Conservation (phyloP, 2,113 vertebrate genomes). For the Apeltes quadracus region DNA sequence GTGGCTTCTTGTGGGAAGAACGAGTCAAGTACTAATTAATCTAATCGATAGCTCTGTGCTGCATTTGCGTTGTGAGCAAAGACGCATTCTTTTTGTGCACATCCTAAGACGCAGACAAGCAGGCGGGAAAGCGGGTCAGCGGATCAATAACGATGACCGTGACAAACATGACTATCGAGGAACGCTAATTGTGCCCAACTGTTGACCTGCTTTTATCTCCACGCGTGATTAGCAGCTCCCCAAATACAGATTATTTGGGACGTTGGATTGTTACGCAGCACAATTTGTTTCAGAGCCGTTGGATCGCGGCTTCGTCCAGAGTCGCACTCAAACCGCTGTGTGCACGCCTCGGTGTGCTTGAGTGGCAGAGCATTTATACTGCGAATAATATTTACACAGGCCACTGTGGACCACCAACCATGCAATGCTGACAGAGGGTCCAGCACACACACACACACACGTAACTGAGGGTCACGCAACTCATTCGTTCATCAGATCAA, state of each 20-base stretch:
- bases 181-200: conserved; percentile 32
- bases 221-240: conserved; percentile 9
- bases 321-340: background rate
- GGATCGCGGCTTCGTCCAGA: background rate
- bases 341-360: conserved; percentile 33
- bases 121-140: background rate
- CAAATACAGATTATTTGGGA: conserved; percentile 4
- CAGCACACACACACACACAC: conserved; percentile 29
- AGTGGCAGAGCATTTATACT: conserved; percentile 54
- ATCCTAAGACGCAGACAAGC: background rate
- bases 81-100: background rate
- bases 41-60: background rate
- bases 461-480: conserved; percentile 19
- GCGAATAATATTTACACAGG: conserved; percentile 71
- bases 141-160: conserved; percentile 31
- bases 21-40: background rate
- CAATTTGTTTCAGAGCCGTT: background rate
- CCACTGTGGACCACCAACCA: conserved; percentile 64
- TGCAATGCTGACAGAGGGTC: conserved; percentile 55
- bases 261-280: conserved; percentile 1
- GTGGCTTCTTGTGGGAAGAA: background rate
- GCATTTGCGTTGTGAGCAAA: background rate
- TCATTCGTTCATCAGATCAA: conserved; percentile 16
- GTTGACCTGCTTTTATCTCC: conserved; percentile 25
- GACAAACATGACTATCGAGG: conserved; percentile 38